Conservation (phyloP, 1,140 invertebrate genomes). For the Drosophila subobscura region DNA sequence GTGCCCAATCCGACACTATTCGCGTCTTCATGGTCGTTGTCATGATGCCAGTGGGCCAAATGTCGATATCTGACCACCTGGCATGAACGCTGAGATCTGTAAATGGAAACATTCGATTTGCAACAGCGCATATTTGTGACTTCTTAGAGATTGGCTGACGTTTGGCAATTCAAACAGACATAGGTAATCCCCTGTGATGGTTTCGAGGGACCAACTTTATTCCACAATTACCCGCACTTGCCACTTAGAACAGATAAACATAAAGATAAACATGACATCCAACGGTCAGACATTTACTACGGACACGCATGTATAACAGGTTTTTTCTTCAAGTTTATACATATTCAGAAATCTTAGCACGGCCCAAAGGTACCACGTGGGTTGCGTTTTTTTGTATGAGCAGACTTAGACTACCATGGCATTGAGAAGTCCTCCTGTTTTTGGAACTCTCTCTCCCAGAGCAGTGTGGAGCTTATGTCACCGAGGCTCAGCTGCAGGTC, state of each 20-base stretch:
- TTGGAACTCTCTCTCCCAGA: conserved; percentile 60
- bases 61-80: background rate
- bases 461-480: conserved; percentile 50
- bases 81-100: background rate
- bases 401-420: background rate
- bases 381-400: no score
- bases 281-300: conserved; percentile 56
- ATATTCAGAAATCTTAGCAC: background rate
- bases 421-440: conserved; percentile 10
- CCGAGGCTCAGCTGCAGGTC: conserved; percentile 10
- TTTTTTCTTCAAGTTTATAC: conserved; percentile 40
- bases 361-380: no score
- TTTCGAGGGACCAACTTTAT: background rate
- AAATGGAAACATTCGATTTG: conserved; percentile 43
- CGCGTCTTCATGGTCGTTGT: conserved; percentile 40
- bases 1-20: conserved; percentile 37
- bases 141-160: conserved; percentile 32
- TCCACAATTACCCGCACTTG: no score
- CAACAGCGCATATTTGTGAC: background rate
- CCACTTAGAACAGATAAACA: conserved; percentile 15
- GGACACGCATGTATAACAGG: conserved; percentile 19
- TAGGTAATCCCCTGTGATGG: no score
- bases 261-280: conserved; percentile 29
- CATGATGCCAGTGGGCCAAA: conserved; percentile 21
- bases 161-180: no score